Conservation (phyloP, 2,797 vertebrate species). For the Spinibarbus caldwelli region DNA sequence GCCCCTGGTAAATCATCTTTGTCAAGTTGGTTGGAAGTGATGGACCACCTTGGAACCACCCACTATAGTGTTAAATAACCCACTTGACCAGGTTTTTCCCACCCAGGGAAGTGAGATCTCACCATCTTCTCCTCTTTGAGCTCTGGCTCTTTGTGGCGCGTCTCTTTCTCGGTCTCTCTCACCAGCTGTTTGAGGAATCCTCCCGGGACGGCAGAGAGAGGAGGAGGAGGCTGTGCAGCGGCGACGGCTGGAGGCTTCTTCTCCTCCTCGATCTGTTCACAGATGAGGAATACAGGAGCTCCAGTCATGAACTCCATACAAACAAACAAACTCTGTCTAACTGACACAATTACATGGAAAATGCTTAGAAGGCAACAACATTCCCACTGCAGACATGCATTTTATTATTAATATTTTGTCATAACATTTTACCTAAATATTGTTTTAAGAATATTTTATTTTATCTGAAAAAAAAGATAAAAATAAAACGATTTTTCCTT, state of each 20-base stretch:
- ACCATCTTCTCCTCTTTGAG: slow-evolving; percentile 75
- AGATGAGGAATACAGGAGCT: slow-evolving; percentile 18
- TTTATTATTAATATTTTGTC: neutral
- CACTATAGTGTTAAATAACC: neutral
- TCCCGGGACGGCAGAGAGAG: slow-evolving; percentile 85
- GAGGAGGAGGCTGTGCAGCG: slow-evolving; percentile 75
- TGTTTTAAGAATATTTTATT: neutral
- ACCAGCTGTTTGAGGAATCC: slow-evolving; percentile 96
- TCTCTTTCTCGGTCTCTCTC: slow-evolving; percentile 91
- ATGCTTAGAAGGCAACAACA: neutral
- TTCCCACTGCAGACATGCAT: neutral
- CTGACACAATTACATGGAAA: neutral
- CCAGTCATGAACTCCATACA: slow-evolving; percentile 23
- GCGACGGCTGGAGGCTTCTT: slow-evolving; percentile 76
- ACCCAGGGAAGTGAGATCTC: slow-evolving; percentile 33
- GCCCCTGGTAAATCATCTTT: neutral
- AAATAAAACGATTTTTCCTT: neutral
- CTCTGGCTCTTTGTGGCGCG: slow-evolving; percentile 79
- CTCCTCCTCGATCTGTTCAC: slow-evolving; percentile 90
- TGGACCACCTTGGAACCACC: neutral
- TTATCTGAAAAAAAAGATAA: neutral
- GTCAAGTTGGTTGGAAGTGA: no score
- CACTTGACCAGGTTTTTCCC: neutral
- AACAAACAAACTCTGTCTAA: neutral
- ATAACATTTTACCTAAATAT: no score